phyloP scores from a whole-genome alignment of 2,888 invertebrate species.

The Platycheirus rosarum region DNA sequence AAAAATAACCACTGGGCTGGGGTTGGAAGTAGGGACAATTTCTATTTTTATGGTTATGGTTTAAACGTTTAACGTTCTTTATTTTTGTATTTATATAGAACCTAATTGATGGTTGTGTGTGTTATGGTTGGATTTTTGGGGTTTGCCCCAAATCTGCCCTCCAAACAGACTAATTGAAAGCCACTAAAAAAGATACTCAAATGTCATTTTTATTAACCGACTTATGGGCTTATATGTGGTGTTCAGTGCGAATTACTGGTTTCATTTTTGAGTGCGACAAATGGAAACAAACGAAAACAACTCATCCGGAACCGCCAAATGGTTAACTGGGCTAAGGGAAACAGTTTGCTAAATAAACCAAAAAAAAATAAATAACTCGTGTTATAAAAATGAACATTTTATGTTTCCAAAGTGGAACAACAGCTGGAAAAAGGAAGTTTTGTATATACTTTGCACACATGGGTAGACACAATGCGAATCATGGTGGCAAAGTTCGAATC shows the following conservation, averaged over 20 bases:
- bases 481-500: conserved; percentile 3
- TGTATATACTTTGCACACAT: background rate
- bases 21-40: conserved; percentile 6
- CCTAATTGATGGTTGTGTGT: conserved; percentile 53
- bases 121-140: background rate
- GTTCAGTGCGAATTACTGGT: conserved; percentile 41
- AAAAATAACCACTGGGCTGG: background rate
- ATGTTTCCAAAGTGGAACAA: conserved; percentile 55
- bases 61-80: conserved; percentile 25
- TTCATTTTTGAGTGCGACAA: conserved; percentile 1
- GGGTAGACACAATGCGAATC: conserved; percentile 6
- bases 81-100: conserved; percentile 28
- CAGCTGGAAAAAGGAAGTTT: conserved; percentile 38
- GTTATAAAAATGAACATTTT: conserved; percentile 62
- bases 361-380: conserved; percentile 13
- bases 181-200: conserved; percentile 60
- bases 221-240: conserved; percentile 42
- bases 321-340: conserved; percentile 27
- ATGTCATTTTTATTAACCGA: conserved; percentile 61
- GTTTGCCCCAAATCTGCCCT: background rate
- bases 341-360: conserved; percentile 19
- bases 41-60: conserved; percentile 28
- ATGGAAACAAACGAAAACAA: conserved; percentile 12
- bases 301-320: conserved; percentile 51
- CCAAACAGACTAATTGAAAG: conserved; percentile 56